phyloP scores from a whole-genome alignment of 2,888 invertebrate genomes.

The Chrysopilus asiliformis region DNA sequence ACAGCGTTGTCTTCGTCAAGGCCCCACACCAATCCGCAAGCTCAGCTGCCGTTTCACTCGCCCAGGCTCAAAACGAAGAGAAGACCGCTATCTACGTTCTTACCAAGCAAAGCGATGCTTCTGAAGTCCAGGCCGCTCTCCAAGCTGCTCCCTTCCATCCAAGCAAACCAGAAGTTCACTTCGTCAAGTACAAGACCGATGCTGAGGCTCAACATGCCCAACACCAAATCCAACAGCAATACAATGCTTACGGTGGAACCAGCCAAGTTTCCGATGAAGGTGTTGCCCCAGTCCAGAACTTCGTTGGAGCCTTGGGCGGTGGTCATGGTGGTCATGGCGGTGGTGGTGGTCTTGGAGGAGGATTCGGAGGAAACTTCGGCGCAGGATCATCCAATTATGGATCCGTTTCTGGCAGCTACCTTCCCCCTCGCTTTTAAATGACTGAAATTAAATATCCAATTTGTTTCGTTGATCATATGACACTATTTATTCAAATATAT shows the following conservation, averaged over 20 bases:
- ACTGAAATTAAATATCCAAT: no score
- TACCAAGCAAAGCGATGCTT: conserved; percentile 30
- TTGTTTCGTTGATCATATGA: no score
- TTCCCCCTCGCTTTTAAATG: no score
- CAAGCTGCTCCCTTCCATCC: conserved; percentile 27
- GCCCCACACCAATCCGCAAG: conserved; percentile 29
- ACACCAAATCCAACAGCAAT: conserved; percentile 27
- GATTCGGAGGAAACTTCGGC: no score
- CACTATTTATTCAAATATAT: no score
- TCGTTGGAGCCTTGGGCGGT: neutral
- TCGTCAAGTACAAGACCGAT: conserved; percentile 35
- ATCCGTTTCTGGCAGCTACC: no score
- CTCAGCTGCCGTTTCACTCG: conserved; percentile 28
- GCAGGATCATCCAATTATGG: no score
- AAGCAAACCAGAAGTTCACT: conserved; percentile 35
- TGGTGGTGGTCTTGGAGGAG: no score
- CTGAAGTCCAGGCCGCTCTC: conserved; percentile 27
- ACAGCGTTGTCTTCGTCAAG: conserved; percentile 35
- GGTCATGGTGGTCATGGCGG: no score
- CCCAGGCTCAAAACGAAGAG: conserved; percentile 31
- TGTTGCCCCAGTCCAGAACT: neutral
- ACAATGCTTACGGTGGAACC: neutral
- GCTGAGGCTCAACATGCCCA: conserved; percentile 34
- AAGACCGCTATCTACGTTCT: conserved; percentile 35
- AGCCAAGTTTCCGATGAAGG: neutral